Base-by-base conservation (phyloP, 2,888 invertebrate genomes). In the Oegoconia quadripuncta region DNA sequence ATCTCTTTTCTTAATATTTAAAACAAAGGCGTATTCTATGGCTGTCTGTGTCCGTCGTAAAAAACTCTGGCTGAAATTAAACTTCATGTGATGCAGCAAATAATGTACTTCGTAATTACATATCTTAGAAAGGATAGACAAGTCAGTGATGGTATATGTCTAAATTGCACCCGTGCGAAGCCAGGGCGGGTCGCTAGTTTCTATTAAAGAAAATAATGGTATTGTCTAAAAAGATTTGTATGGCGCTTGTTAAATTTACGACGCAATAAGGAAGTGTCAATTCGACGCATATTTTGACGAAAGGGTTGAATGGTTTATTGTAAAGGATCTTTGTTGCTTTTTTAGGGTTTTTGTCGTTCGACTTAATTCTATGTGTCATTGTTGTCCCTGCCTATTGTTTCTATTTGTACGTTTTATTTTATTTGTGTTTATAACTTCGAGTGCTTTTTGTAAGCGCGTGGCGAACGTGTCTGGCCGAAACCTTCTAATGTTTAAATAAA, bases 251-350 rank as follows among this genome's bases (percentile, higher is more conserved):
- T 53, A 67, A 74, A 83, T 86, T 86, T 87, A 86, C 63, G 80
- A 66, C 42, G 73, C 79, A 84, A 86, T 84, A 84, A 87, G 87
- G 87, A 87, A 87, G 78, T 83, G 74, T 74, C 70, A 55, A 70
- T 68, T 65, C 65, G 57, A 62, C 60, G 65, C 64, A 78, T 82
- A 76, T 80, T 79, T 83, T 79, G 76, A 83, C 75, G 82, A 83
- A 86, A 84, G 87, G 83, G 77, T 83, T 87, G 75, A 80, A 84
- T 76, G 62, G 71, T 52, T 63, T 68, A 80, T 83, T 84, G 80
- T 82, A 46, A 47, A 48, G 42, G 47, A 58, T 64, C 65, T 74
- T 74, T 74, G 69, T 74, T 66, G 46, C 60, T 78, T 77, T 77
- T 74, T 77, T 74, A 68, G 58, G 41, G 50, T 54, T 68, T 73